Evolutionary conservation across 1,140 invertebrate genomes (phyloP).

Genomic region (Zaprionus davidi): DNA sequence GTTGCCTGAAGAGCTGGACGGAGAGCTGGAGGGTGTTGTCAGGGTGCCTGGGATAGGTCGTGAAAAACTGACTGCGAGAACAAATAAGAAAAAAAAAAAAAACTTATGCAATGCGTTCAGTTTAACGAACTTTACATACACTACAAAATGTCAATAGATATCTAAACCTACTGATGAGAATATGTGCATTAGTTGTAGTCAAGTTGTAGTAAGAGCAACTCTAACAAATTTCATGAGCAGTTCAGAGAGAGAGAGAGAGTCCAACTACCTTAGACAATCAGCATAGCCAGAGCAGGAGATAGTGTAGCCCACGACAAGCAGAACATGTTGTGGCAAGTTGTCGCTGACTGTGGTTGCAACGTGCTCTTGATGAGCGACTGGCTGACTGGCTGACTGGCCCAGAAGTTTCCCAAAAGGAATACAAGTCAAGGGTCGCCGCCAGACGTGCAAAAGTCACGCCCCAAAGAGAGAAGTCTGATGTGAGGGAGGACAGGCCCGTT

Average conservation of each 20-base stretch:
- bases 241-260: neutral
- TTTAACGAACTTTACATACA: neutral
- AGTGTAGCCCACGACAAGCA: neutral
- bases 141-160: neutral
- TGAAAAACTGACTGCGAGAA: conserved; percentile 15
- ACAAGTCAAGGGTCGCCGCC: conserved; percentile 69
- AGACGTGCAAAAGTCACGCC: conserved; percentile 71
- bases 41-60: neutral
- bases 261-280: neutral
- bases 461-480: conserved; percentile 11
- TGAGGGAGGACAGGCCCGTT: conserved; percentile 1
- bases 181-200: neutral
- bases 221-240: neutral
- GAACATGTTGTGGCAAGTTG: conserved; percentile 43
- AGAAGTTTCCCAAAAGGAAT: conserved; percentile 42
- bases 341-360: conserved; percentile 44
- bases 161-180: neutral
- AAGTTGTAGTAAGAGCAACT: neutral
- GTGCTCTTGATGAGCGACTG: conserved; percentile 44
- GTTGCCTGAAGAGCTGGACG: too few species aligned
- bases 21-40: too few species aligned
- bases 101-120: neutral
- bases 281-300: neutral
- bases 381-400: conserved; percentile 45
- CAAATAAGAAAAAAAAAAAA: conserved; percentile 15